Conservation (phyloP, 2,797 vertebrate species). For the Lindbergichthys nudifrons region DNA sequence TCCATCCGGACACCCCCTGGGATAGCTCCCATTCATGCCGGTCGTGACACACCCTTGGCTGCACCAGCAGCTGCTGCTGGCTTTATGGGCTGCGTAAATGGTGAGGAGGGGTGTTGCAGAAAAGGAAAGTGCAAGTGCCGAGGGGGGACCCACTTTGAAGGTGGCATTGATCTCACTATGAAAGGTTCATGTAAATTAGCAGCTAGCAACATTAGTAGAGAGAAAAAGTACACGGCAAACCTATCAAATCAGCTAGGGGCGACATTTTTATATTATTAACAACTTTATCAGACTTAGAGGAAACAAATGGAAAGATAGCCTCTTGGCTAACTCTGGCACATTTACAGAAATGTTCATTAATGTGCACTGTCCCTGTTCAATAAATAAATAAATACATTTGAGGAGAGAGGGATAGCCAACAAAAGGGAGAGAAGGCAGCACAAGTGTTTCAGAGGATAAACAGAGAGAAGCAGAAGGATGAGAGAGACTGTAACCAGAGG, state of each 20-base stretch:
- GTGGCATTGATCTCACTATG: background rate
- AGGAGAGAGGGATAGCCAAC: background rate
- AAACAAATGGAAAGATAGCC: constrained; percentile 1
- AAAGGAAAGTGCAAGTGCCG: background rate
- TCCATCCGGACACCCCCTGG: constrained; percentile 24
- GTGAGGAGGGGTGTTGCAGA: constrained; percentile 6
- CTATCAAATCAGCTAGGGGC: background rate
- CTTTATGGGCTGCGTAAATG: constrained; percentile 20
- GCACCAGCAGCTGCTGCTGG: constrained; percentile 54
- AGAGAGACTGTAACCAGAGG: constrained; percentile 38
- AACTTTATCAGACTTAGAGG: background rate
- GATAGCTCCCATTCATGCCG: constrained; percentile 46
- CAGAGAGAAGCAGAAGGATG: constrained; percentile 6
- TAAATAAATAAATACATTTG: too few relatives aligned
- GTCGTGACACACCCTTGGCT: constrained; percentile 73
- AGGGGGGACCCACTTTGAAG: constrained; percentile 5
- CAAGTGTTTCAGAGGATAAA: constrained; percentile 8
- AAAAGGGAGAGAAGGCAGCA: background rate
- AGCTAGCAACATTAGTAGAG: background rate
- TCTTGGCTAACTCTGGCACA: too few relatives aligned
- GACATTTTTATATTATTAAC: background rate
- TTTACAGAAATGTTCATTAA: too few relatives aligned
- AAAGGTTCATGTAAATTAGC: constrained; percentile 6
- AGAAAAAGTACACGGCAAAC: background rate
- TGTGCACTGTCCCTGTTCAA: too few relatives aligned